phyloP scores from a whole-genome alignment of 2,797 vertebrate genomes.

The Toxotes lorentzi region DNA sequence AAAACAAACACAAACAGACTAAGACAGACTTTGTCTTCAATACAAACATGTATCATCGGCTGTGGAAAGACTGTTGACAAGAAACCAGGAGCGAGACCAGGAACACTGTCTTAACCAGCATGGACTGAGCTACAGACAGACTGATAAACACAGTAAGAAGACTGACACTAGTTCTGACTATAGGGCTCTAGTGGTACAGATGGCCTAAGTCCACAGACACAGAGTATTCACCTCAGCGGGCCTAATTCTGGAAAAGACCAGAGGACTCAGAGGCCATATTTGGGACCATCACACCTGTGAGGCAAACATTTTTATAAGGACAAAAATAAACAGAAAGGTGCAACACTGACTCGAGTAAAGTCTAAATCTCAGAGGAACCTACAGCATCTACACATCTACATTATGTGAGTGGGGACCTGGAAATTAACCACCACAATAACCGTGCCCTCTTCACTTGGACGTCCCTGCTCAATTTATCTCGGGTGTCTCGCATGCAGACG shows the following conservation, averaged over 20 bases:
- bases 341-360: neutral
- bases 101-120: conserved; percentile 14
- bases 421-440: conserved; percentile 38
- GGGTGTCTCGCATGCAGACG: conserved; percentile 16
- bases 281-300: conserved; percentile 86
- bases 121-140: conserved; percentile 46
- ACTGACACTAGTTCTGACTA: conserved; percentile 43
- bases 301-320: conserved; percentile 73
- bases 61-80: conserved; percentile 27
- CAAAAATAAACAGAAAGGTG: conserved; percentile 51
- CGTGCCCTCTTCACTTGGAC: conserved; percentile 5
- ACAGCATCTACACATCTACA: conserved; percentile 23
- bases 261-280: conserved; percentile 85
- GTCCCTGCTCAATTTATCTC: conserved; percentile 41
- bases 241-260: conserved; percentile 87
- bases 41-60: conserved; percentile 29
- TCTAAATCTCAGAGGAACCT: conserved; percentile 20
- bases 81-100: conserved; percentile 19
- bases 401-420: conserved; percentile 2
- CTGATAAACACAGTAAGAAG: neutral
- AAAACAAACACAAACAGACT: conserved; percentile 54
- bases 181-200: conserved; percentile 50
- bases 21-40: conserved; percentile 38
- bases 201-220: conserved; percentile 64
- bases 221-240: conserved; percentile 79